Conservation (phyloP, 2,888 invertebrate species). For the Drosophila mulleri region DNA sequence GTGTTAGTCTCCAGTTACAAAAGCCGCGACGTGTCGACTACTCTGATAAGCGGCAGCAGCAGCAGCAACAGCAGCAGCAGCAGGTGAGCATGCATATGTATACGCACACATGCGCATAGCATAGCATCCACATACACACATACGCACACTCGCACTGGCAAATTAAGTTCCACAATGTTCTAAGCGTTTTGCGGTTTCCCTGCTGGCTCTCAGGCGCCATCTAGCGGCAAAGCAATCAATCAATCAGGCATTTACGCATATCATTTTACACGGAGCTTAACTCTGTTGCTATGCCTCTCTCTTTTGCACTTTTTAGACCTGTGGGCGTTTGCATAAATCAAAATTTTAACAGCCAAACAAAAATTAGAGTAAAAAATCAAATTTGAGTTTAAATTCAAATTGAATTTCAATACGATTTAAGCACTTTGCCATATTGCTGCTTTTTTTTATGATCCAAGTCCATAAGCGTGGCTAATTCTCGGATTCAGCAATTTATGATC, state of each 20-base stretch:
- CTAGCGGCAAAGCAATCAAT: conserved; percentile 47
- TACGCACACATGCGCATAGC: background rate
- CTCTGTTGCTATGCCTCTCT: background rate
- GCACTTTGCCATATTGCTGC: conserved; percentile 34
- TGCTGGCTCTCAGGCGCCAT: conserved; percentile 60
- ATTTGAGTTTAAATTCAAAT: conserved; percentile 13
- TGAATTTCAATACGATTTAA: conserved; percentile 24
- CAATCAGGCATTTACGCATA: conserved; percentile 16
- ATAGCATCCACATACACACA: conserved; percentile 5
- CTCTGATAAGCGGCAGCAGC: conserved; percentile 60
- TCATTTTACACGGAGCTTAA: conserved; percentile 16
- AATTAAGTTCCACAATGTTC: conserved; percentile 36
- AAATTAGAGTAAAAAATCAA: background rate
- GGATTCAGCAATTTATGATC: conserved; percentile 35
- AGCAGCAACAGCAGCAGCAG: conserved; percentile 45
- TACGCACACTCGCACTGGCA: background rate
- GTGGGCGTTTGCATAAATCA: conserved; percentile 50
- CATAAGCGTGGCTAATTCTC: conserved; percentile 29
- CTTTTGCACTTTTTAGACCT: background rate
- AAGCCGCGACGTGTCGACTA: conserved; percentile 54
- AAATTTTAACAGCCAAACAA: background rate
- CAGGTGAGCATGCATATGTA: conserved; percentile 61
- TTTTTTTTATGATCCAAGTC: conserved; percentile 29
- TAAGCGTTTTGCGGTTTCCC: conserved; percentile 63
- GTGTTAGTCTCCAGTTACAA: conserved; percentile 62